These are phyloP conservation scores for Xenopus laevis DNA, from an alignment of 2,113 vertebrate genomes.

Conservation along the genomic window DNA sequence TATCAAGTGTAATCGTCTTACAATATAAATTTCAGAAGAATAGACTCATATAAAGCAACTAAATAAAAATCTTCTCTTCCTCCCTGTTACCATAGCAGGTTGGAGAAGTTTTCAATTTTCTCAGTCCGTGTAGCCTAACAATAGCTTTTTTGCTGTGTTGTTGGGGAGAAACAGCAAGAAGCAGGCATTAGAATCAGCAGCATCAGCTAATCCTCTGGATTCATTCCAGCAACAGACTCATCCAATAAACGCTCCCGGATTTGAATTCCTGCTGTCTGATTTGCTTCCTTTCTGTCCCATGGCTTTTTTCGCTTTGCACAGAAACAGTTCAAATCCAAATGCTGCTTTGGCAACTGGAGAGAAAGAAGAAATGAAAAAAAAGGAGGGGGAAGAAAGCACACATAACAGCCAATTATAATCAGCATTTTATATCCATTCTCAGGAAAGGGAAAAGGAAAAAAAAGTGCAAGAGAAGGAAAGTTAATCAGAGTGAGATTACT, in stretches of 20 bases:
- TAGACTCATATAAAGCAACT: slow-evolving; percentile 5
- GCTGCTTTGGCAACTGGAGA: slow-evolving; percentile 54
- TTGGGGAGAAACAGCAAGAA: background rate
- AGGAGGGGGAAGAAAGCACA: slow-evolving; percentile 53
- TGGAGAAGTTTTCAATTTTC: slow-evolving; percentile 17
- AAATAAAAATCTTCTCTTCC: slow-evolving; percentile 21
- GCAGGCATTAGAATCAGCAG: slow-evolving; percentile 29
- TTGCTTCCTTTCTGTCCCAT: slow-evolving; percentile 54
- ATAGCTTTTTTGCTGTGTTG: slow-evolving; percentile 39
- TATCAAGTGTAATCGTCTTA: background rate
- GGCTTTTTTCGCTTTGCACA: slow-evolving; percentile 37
- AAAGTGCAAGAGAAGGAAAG: slow-evolving; percentile 64
- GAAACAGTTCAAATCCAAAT: slow-evolving; percentile 57
- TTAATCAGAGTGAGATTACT: slow-evolving; percentile 75
- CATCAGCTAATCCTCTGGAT: slow-evolving; percentile 50
- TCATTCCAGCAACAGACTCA: slow-evolving; percentile 52
- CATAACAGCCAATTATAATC: slow-evolving; percentile 69
- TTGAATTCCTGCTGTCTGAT: slow-evolving; percentile 59
- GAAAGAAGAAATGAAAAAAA: slow-evolving; percentile 33
- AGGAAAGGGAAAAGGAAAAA: slow-evolving; percentile 64
- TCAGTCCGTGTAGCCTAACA: slow-evolving; percentile 26
- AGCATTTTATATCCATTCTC: slow-evolving; percentile 74
- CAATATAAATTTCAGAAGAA: background rate
- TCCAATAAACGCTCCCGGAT: slow-evolving; percentile 62
- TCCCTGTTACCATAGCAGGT: background rate